phyloP scores from a whole-genome alignment of 2,888 invertebrate species.

The Drosophila antonietae region DNA sequence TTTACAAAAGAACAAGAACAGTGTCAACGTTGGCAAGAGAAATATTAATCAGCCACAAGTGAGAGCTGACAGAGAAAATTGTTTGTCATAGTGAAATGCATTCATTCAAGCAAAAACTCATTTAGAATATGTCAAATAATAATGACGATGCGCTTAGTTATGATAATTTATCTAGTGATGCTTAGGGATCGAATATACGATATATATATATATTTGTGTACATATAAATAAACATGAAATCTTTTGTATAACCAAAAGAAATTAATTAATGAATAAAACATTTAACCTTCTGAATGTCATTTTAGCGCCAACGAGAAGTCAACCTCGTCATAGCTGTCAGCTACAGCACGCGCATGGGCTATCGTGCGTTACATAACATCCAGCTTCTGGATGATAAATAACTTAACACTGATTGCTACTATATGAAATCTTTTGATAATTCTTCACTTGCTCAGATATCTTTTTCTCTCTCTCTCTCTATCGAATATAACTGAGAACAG shows the following conservation, averaged over 20 bases:
- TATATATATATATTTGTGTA: not conserved
- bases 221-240: not conserved
- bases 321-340: not conserved
- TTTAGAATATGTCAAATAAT: slow-evolving; percentile 37
- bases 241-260: not conserved
- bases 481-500: slow-evolving; percentile 16
- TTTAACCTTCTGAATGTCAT: slow-evolving; percentile 14
- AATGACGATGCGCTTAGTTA: slow-evolving; percentile 7
- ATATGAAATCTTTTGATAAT: not conserved
- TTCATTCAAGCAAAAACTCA: slow-evolving; percentile 28
- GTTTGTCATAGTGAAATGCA: slow-evolving; percentile 17
- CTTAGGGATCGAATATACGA: not conserved
- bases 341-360: not conserved
- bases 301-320: not conserved
- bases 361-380: not conserved
- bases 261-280: not conserved
- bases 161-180: not conserved
- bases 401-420: not conserved
- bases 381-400: not conserved
- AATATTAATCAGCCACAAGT: slow-evolving; percentile 19
- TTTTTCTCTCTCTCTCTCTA: slow-evolving; percentile 15
- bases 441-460: not conserved
- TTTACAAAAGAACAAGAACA: not conserved
- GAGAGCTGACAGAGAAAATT: slow-evolving; percentile 9
- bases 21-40: slow-evolving; percentile 1